Evolutionary conservation across 1,140 invertebrate species (phyloP), one percentile per base, ranked within the genome.

Genomic region (Popillia japonica): DNA sequence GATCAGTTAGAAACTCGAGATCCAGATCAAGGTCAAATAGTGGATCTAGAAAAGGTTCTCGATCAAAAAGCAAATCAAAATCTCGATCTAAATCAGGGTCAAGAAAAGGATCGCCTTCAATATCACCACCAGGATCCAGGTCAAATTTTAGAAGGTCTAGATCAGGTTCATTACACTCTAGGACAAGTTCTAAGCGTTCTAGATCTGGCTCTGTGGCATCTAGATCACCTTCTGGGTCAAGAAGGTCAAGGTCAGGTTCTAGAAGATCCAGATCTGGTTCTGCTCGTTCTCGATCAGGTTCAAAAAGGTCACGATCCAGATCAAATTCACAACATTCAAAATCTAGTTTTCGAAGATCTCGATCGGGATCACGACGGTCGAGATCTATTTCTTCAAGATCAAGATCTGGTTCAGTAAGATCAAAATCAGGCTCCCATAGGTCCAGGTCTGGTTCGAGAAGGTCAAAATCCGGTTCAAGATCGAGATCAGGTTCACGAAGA

Each of bases 311-410:
- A 78, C 83, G 79, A 20, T 83, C 81, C 20, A 23, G 55, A 72
- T 84, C 86, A 22, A 82, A 84, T 6, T 87, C 86, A 0, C 82
- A 81, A 17, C 40, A 78, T 27, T 86, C 85, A 42, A 40, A 81
- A 27, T 85, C 82, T 9, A 82, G 86, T 0, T 88, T 87, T 0
- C 78, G 83, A 61, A 78, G 81, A 3, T 86, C 87, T 0, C 79
- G 84, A 9, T 88, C 87, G 40, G 80, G 85, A 3, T 85, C 85
- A n/a, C 41, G 68, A 6, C 78, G 84, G 0, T 87, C 86, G 0
- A 79, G 85, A 40, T 87, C 88, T n/a, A 83, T 86, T 7, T 88
- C 87, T 0, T 10, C n/a, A 64, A 83, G 84, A 23, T 89, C 88
- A 0, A 80, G 86, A 3, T 87, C 86, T 68, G 83, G 87, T 0